phyloP scores from a whole-genome alignment of 2,113 vertebrate genomes.

The Uria aalge region DNA sequence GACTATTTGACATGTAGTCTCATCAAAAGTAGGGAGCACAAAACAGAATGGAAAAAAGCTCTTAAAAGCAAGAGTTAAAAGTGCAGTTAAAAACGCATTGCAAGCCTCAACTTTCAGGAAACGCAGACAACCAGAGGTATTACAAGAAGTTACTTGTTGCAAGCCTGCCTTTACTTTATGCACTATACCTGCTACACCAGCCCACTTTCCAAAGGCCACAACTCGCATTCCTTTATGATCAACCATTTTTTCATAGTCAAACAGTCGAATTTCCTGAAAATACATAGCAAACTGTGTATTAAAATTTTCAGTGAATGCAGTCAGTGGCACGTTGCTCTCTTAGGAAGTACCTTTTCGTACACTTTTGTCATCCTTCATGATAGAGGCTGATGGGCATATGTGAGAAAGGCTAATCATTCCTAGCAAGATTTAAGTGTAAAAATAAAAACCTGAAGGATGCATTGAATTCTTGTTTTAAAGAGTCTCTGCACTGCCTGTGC shows the following conservation, averaged over 20 bases:
- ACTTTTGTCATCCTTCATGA: not conserved
- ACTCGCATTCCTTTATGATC: constrained; percentile 90
- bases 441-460: not conserved
- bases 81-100: not conserved
- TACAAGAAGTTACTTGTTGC: not conserved
- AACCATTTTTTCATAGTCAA: constrained; percentile 99
- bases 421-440: not conserved
- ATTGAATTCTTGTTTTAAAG: not conserved
- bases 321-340: not conserved
- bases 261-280: constrained; percentile 90
- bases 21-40: not conserved
- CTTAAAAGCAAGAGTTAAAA: constrained; percentile 40
- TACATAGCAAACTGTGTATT: constrained; percentile 43
- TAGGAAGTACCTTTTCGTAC: not conserved
- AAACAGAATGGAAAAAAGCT: constrained; percentile 8
- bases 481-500: not conserved
- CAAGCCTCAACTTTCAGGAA: constrained; percentile 4
- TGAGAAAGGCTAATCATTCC: not conserved
- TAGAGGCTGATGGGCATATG: not conserved
- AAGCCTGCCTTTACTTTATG: constrained; percentile 49
- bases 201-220: constrained; percentile 97
- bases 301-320: constrained; percentile 19
- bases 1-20: not conserved
- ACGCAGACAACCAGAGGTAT: not conserved
- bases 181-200: constrained; percentile 91